Base-by-base conservation (phyloP, 37 sponge, comb jelly and placozoan species). In the Hormiphora californensis region DNA sequence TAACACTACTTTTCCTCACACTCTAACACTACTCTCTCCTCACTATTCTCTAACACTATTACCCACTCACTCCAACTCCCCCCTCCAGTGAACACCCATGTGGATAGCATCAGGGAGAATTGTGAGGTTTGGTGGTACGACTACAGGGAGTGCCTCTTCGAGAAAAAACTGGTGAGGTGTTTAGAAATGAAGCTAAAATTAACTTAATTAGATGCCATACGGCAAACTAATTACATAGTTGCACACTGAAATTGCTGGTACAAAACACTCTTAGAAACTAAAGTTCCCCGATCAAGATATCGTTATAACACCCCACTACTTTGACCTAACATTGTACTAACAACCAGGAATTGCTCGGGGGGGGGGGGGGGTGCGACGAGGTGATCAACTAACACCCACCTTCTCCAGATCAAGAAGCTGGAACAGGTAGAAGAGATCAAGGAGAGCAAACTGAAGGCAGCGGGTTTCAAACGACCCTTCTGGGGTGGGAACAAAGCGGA, bases 101-200 rank as follows among this genome's bases (percentile, higher is more conserved):
- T 73, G 25, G 81, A 73, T 19, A 73, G 43, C 12, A 28, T 73
- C 21, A n/a, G 23, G 1, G 81, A 73, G 2, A 27, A 40, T 21
- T 73, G 81, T n/a, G 39, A 73, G 81, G 40, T 73, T 17, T 73
- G 81, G 81, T 73, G 81, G 81, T 43, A 39, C 1, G 81, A 73
- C 25, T 73, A 73, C 44, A 73, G 19, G n/a, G 81, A 73, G 46
- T 73, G 81, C 46, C 8, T 73, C 8, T 27, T 33, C 23, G 39
- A 73, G 44, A 27, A 28, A 22, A 73, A 73, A 40, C 41, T 73
- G 27, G 81, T 73, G 38, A 40, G 81, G 32, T 7, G n/a, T 57
- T 57, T 49, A 49, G 53, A 17, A 15, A 49, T 15, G 12, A 49
- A 49, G 53, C 53, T 28, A 57, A 57, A 19, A 23, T 28, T 28